Evolutionary conservation across 2,888 invertebrate species (phyloP).

Genomic region (Sylvicola fuscatus): DNA sequence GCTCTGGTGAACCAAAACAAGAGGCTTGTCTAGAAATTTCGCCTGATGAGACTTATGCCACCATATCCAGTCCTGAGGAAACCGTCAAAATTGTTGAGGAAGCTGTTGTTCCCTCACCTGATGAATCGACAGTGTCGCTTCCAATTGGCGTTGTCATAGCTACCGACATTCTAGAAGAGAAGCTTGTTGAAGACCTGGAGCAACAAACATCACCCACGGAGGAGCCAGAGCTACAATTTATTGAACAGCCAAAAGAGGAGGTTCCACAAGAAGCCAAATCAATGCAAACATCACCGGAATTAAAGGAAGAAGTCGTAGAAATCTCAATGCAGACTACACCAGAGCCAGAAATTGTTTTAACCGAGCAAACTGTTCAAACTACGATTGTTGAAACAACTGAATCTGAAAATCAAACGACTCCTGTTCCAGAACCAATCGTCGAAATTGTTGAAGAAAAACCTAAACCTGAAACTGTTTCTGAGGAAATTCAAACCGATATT

Average conservation of each 20-base stretch:
- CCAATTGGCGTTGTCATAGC: slow-evolving; percentile 29
- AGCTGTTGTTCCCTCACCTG: slow-evolving; percentile 32
- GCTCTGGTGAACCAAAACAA: slow-evolving; percentile 12
- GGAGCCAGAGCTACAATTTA: slow-evolving; percentile 10
- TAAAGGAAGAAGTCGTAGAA: slow-evolving; percentile 12
- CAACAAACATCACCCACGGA: slow-evolving; percentile 36
- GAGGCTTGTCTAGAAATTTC: slow-evolving; percentile 29
- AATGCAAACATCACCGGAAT: slow-evolving; percentile 27
- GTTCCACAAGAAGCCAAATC: slow-evolving; percentile 27
- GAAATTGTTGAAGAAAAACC: slow-evolving; percentile 14
- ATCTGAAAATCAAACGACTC: slow-evolving; percentile 14
- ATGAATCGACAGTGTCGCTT: slow-evolving; percentile 33
- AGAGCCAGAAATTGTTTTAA: slow-evolving; percentile 9
- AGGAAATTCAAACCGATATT: slow-evolving; percentile 28
- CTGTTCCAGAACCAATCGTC: slow-evolving; percentile 6
- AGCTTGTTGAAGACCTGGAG: slow-evolving; percentile 21
- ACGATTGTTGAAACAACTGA: slow-evolving; percentile 17
- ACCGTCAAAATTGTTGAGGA: slow-evolving; percentile 48
- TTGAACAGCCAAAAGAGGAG: slow-evolving; percentile 12
- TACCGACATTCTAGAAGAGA: slow-evolving; percentile 23
- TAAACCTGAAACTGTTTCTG: slow-evolving; percentile 25
- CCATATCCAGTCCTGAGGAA: slow-evolving; percentile 34
- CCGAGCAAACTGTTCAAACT: slow-evolving; percentile 21
- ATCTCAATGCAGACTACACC: slow-evolving; percentile 18
- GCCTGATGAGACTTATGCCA: slow-evolving; percentile 35